Percentiles rank a stretch among this genome's conserved stretches.
phyloP scores from a whole-genome alignment of 1,140 invertebrate genomes.

The Holotrichia oblita region DNA sequence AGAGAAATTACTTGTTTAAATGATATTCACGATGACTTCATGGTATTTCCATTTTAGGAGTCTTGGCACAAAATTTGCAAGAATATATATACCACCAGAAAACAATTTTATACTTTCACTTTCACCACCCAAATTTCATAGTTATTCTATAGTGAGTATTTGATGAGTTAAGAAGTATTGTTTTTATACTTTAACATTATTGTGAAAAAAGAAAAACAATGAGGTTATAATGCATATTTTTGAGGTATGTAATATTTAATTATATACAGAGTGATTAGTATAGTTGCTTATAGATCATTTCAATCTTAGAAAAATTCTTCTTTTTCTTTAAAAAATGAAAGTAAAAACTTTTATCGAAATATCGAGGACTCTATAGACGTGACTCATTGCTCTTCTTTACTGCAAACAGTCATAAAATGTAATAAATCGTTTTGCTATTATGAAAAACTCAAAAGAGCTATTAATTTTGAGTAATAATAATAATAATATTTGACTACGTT shows the following conservation, averaged over 20 bases:
- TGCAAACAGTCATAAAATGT: too few relatives aligned
- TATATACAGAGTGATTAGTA: too few relatives aligned
- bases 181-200: neutral
- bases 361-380: too few relatives aligned
- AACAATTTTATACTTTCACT: neutral
- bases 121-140: neutral
- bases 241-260: conserved; percentile 1
- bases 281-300: too few relatives aligned
- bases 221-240: neutral
- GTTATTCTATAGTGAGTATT: neutral
- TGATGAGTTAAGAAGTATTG: neutral
- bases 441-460: too few relatives aligned
- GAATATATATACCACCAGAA: neutral
- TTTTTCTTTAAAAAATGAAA: too few relatives aligned
- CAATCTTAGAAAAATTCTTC: too few relatives aligned
- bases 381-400: too few relatives aligned
- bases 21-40: neutral
- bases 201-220: neutral
- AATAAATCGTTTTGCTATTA: too few relatives aligned
- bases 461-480: too few relatives aligned
- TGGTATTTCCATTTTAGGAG: neutral
- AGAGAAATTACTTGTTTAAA: neutral
- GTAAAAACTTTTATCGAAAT: too few relatives aligned
- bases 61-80: conserved; percentile 6
- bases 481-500: too few relatives aligned